Conservation (phyloP, 2,888 invertebrate genomes). For the Eristalis tenax region DNA sequence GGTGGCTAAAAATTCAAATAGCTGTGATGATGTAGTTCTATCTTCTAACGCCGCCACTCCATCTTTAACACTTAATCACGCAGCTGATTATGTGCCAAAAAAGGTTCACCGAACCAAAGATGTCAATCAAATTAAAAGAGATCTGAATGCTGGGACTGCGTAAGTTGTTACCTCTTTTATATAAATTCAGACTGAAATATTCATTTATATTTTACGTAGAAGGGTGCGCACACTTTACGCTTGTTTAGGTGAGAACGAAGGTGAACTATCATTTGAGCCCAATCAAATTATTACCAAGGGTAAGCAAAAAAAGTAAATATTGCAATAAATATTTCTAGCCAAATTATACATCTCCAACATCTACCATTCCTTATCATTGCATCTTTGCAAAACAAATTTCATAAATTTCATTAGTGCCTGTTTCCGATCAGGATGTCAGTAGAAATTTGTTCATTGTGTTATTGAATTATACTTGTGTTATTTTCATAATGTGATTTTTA, state of each 20-base stretch:
- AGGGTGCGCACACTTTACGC: conserved; percentile 97
- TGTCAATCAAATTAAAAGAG: conserved; percentile 80
- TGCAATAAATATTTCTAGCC: too few species aligned
- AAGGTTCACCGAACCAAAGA: conserved; percentile 84
- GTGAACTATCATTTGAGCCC: conserved; percentile 98
- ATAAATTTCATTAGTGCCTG: background rate
- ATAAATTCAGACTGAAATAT: background rate
- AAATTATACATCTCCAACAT: too few species aligned
- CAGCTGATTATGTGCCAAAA: conserved; percentile 81
- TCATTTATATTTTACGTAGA: conserved; percentile 80
- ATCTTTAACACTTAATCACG: conserved; percentile 74
- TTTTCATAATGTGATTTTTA: too few species aligned
- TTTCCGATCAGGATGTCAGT: too few species aligned
- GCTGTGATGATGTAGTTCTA: conserved; percentile 78
- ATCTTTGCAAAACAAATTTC: background rate
- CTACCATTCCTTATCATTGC: too few species aligned
- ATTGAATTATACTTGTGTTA: too few species aligned
- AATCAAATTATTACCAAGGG: conserved; percentile 99
- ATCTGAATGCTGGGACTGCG: conserved; percentile 80
- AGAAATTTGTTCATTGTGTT: too few species aligned
- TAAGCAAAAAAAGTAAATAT: conserved; percentile 79
- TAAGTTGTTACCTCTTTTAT: conserved; percentile 73
- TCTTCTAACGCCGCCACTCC: conserved; percentile 76
- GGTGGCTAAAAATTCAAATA: conserved; percentile 73
- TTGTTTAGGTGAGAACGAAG: conserved; percentile 97